phyloP scores from a whole-genome alignment of 2,797 vertebrate species.

The Platalea minor region DNA sequence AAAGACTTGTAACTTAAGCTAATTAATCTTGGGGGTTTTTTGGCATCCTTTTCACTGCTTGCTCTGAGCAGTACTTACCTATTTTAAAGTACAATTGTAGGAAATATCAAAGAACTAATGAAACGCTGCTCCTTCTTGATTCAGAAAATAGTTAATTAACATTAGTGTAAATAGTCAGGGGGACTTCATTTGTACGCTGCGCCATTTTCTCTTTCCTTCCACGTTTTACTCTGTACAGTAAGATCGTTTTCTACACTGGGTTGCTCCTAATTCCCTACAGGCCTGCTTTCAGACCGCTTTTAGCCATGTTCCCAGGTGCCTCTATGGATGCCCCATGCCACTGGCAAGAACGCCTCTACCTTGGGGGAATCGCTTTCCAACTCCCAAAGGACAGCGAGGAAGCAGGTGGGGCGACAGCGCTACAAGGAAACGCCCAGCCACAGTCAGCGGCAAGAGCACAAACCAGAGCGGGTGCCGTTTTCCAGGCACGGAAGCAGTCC shows the following conservation, averaged over 20 bases:
- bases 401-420: not conserved
- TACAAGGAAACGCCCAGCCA: not conserved
- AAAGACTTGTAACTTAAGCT: not conserved
- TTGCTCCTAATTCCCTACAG: not conserved
- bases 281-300: not conserved
- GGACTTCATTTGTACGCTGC: not conserved
- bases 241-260: not conserved
- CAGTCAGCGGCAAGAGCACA: not conserved
- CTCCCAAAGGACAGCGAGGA: not conserved
- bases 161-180: not conserved
- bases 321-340: not conserved
- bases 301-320: not conserved
- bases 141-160: not conserved
- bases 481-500: not conserved
- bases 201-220: not conserved
- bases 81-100: not conserved
- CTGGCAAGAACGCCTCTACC: not conserved
- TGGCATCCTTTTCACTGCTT: not conserved
- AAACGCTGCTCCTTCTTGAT: not conserved
- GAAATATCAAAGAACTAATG: conserved; percentile 1
- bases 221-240: not conserved
- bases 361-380: not conserved
- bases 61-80: not conserved
- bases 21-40: not conserved
- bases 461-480: not conserved